Evolutionary conservation across 2,113 vertebrate genomes (phyloP), one percentile per base, ranked within the genome.

Genomic region (Tenrec ecaudatus): DNA sequence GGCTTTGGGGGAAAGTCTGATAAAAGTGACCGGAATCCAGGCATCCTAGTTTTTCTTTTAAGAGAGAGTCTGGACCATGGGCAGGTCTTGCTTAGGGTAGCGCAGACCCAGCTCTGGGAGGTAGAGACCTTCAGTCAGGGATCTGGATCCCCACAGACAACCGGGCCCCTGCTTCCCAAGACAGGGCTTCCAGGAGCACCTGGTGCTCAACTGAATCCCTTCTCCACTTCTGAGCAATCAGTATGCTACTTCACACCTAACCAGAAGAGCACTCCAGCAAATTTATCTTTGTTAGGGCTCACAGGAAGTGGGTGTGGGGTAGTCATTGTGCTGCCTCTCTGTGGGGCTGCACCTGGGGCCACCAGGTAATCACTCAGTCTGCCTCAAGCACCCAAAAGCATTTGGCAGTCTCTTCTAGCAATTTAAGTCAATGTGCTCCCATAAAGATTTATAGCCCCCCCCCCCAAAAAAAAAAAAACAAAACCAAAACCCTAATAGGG

Each of bases 281-380:
- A 96, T 98, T 95, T 97, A 96, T 98, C 98, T 97, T 97, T 97
- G 94, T 96, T 96, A 98, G 92, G 29, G 22, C 91, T 91, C 94
- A 93, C 81, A 88, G 95, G 96, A 96, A 95, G 92, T 80, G 93
- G 92, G 95, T 76, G 16, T 81, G 88, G 86, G 89, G 84, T 92
- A 86, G 96, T 91, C 95, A 93, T 71, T 91, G 95, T 93, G 71
- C 40, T 0, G 29, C 64, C 47, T 73, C 66, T 92, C 94, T 8
- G 77, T 77, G 86, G 86, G 38, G 88, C 92, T 64, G 94, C 97
- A 98, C 97, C 98, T 97, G 97, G 71, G 93, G 93, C 95, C 84
- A 47, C 89, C 15, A n/a, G 31, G 96, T 92, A 95, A 96, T 97
- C 96, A 84, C 88, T 95, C 90, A 93, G 89, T 90, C 97, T 96